Evolutionary conservation across 1,140 invertebrate genomes (phyloP), one percentile per base, ranked within the genome.

Genomic region (roundworm (Caenorhabditis elegans)): DNA sequence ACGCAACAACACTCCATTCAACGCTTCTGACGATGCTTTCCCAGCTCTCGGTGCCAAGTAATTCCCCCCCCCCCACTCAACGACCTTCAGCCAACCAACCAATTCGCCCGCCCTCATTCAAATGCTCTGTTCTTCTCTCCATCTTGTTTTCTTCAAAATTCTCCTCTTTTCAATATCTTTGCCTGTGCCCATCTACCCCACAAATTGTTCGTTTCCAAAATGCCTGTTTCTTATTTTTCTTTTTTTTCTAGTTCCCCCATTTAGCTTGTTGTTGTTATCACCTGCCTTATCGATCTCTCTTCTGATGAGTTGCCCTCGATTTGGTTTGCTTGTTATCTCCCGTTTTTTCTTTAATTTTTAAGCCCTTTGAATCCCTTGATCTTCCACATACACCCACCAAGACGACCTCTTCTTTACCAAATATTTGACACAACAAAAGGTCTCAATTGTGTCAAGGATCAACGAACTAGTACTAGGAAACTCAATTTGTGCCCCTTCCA

Each of bases 21-120:
- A 79, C 19, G 53, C 75, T 49, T 46, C 76, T 26, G 76, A 60
- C 1, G 82, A 83, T 6, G 55, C 76, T 11, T 83, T 83, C 82
- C 82, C 82, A 26, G 82, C 82, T 39, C 82, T 83, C n/a, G 82
- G 82, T 70, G 55, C 51, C 51, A 65, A 65, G 39, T 83, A 79
- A 83, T 17, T 46, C 34, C 3, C 36, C 22, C 34, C 28, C 75
- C 75, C 24, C n/a, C 3, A 24, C 31, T 31, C 48, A 15, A 19
- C 15, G 4, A 22, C 22, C 28, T 10, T 11, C 75, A 28, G 17
- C 48, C 36, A 17, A 11, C n/a, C 19, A 11, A 28, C 6, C 47
- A 34, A 34, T 31, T 34, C n/a, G 6, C 75, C 26, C 34, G 6
- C 10, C 34, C 11, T 24, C 60, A 8, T 26, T 70, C 60, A 70